These are phyloP conservation scores for Propithecus deckenii DNA, from an alignment of 2,797 vertebrate species.

Conservation along the genomic window DNA sequence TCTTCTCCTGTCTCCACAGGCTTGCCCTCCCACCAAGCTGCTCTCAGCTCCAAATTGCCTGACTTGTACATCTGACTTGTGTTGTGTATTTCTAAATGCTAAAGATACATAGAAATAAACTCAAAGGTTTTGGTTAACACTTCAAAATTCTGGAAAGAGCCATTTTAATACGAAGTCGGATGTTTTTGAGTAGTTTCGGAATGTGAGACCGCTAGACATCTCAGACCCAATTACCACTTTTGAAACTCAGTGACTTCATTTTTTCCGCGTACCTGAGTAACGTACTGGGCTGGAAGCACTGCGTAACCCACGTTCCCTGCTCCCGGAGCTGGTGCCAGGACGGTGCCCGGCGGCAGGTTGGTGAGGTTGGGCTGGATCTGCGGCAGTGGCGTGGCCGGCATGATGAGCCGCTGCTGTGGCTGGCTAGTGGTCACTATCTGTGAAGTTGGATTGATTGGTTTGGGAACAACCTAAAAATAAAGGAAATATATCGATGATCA, in stretches of 20 bases:
- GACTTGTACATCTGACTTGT: neutral
- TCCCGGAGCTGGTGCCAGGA: constrained; percentile 94
- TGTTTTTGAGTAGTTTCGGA: neutral
- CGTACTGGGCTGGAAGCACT: constrained; percentile 96
- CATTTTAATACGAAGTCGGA: neutral
- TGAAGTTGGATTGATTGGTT: constrained; percentile 90
- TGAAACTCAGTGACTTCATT: neutral
- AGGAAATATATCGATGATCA: neutral
- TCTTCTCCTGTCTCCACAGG: neutral
- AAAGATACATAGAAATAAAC: neutral
- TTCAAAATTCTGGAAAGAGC: neutral
- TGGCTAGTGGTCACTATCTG: constrained; percentile 94
- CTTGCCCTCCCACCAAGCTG: neutral
- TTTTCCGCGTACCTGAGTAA: constrained; percentile 92
- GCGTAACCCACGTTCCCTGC: constrained; percentile 95
- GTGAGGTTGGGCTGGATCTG: constrained; percentile 99
- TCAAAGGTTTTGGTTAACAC: neutral
- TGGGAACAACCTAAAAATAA: constrained; percentile 91
- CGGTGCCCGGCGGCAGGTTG: constrained; percentile 95
- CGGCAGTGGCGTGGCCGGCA: constrained; percentile 96
- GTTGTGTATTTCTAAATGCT: constrained; percentile 1
- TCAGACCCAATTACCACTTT: neutral
- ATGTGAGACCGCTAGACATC: neutral
- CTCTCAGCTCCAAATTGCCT: neutral
- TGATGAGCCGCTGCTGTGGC: constrained; percentile 96